A percentile compares a stretch with the other conserved stretches of the same genome.
These are phyloP conservation scores for Leucopternis melanops DNA, from an alignment of 2,113 vertebrate genomes.

Conservation along the genomic window DNA sequence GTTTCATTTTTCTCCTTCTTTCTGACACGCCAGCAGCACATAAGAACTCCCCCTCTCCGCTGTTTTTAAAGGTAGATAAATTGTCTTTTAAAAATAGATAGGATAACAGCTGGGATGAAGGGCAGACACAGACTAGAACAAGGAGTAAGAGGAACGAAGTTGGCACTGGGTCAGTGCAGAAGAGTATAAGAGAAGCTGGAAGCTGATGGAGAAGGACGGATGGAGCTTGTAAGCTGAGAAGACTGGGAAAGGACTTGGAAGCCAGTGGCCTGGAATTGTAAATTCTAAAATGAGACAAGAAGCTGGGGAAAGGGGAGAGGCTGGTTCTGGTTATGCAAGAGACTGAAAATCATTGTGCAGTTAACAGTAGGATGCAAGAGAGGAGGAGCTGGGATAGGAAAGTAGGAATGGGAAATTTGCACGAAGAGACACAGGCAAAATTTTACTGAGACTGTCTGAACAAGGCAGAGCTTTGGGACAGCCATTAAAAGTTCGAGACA, in stretches of 20 bases:
- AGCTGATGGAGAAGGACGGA: neutral
- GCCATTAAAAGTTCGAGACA: neutral
- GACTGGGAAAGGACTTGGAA: neutral
- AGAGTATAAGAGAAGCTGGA: neutral
- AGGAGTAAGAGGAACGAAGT: neutral
- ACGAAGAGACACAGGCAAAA: neutral
- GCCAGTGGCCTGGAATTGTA: neutral
- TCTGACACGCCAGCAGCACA: neutral
- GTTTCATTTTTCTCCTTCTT: neutral
- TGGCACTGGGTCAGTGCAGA: neutral
- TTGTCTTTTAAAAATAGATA: neutral
- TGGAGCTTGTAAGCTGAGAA: constrained; percentile 18
- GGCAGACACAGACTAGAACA: neutral
- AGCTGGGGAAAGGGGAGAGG: neutral
- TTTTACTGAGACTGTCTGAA: neutral
- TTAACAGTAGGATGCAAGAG: neutral
- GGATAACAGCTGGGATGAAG: neutral
- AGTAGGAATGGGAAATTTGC: neutral
- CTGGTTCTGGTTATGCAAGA: constrained; percentile 7
- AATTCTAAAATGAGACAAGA: constrained; percentile 9
- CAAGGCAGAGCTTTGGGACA: neutral
- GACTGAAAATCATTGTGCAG: neutral
- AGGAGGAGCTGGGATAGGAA: neutral
- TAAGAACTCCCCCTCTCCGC: neutral
- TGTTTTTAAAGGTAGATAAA: constrained; percentile 4